These are phyloP conservation scores for Cataglyphis hispanica DNA, from an alignment of 1,140 invertebrate genomes.

Conservation along the genomic window DNA sequence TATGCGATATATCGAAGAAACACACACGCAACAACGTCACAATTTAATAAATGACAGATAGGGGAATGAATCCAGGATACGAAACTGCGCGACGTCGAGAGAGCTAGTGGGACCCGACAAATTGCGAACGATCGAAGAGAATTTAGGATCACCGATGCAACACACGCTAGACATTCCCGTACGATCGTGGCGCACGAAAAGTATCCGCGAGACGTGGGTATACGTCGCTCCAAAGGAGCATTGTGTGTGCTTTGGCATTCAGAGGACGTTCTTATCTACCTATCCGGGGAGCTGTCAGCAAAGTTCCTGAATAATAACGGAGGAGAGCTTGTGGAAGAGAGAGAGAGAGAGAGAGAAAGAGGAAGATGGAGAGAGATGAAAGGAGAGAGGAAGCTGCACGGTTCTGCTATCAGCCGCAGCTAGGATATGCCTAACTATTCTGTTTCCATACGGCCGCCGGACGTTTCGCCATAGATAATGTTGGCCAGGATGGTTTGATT, in stretches of 20 bases:
- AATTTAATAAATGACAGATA: not conserved
- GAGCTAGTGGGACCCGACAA: constrained; percentile 9
- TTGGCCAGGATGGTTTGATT: constrained; percentile 74
- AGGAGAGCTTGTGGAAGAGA: constrained; percentile 67
- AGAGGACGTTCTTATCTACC: constrained; percentile 86
- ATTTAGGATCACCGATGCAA: constrained; percentile 50
- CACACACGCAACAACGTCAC: not conserved
- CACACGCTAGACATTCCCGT: constrained; percentile 52
- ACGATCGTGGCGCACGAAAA: constrained; percentile 64
- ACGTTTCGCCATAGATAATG: constrained; percentile 84
- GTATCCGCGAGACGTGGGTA: constrained; percentile 73
- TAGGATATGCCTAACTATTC: constrained; percentile 85
- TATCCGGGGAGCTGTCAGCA: constrained; percentile 86
- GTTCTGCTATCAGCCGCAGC: constrained; percentile 81
- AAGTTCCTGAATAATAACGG: constrained; percentile 87
- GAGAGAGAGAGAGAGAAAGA: constrained; percentile 66
- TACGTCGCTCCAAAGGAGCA: constrained; percentile 76
- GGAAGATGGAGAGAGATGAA: constrained; percentile 9
- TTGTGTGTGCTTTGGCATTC: constrained; percentile 85
- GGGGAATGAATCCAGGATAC: not conserved
- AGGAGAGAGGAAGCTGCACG: constrained; percentile 69
- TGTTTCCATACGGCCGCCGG: constrained; percentile 82
- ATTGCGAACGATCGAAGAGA: constrained; percentile 28
- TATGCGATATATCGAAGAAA: not conserved
- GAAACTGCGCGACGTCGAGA: not conserved